Evolutionary conservation across 1,140 invertebrate species (phyloP).

Genomic region (Hyles euphorbiae): DNA sequence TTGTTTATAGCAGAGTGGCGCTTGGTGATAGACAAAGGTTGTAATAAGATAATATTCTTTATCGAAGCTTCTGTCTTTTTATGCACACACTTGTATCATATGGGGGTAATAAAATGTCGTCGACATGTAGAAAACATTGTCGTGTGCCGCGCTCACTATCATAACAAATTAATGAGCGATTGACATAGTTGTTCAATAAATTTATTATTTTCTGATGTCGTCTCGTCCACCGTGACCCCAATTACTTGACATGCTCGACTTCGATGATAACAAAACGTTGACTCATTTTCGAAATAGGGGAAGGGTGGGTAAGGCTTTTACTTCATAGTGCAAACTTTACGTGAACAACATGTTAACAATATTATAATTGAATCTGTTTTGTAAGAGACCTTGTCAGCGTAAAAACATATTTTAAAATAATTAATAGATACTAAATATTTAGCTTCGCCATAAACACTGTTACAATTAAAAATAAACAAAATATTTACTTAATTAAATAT

Average conservation of each 20-base stretch:
- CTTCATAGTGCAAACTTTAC: neutral
- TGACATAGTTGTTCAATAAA: conserved; percentile 23
- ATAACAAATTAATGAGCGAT: conserved; percentile 15
- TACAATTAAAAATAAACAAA: too few relatives aligned
- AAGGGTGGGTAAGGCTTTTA: too few relatives aligned
- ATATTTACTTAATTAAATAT: too few relatives aligned
- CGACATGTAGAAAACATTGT: neutral
- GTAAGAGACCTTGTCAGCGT: neutral
- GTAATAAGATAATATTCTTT: too few relatives aligned
- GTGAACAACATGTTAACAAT: neutral
- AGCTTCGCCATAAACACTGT: too few relatives aligned
- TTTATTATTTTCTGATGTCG: conserved; percentile 28
- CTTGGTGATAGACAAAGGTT: conserved; percentile 25
- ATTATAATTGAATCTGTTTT: neutral
- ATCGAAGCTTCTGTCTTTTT: too few relatives aligned
- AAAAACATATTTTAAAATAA: too few relatives aligned
- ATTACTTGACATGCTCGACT: conserved; percentile 13
- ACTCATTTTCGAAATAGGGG: conserved; percentile 27
- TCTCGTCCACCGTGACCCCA: conserved; percentile 18
- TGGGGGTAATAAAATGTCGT: neutral
- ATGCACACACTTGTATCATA: neutral
- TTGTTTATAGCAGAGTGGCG: conserved; percentile 15
- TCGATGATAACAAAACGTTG: conserved; percentile 12
- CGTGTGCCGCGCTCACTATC: conserved; percentile 9
- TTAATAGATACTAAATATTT: too few relatives aligned